Evolutionary conservation across 2,888 invertebrate species (phyloP), one percentile per base, ranked within the genome.

Genomic region (Oscheius onirici): DNA sequence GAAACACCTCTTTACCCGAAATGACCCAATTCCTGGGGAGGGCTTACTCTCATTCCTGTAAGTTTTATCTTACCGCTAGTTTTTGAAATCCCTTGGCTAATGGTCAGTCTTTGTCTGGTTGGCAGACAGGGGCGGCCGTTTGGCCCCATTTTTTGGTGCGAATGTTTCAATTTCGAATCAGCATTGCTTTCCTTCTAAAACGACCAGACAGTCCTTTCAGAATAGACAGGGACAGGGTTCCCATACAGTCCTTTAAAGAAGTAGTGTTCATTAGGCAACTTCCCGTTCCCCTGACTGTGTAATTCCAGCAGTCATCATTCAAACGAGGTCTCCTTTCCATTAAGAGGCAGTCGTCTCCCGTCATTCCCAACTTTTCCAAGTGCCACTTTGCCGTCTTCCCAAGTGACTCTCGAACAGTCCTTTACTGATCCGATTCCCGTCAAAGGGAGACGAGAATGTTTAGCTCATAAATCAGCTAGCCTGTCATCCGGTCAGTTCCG

Each of bases 31-130:
- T 15, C 11, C 20, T 11, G 10, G 3, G 5, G 51, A 24, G 20
- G 20, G 20, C 24, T 46, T 46, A 15, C 46, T 46, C 46, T 46
- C n/a, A 15, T 46, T 46, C 13, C 3, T 13, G 13, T n/a, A 46
- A 20, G 46, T 46, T 20, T 46, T 46, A 8, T 24, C 13, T 55
- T 20, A 13, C 52, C 13, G n/a, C 28, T 55, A 26, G 2, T 26
- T 55, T 11, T 13, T 26, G 10, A 3, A 55, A 11, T 2, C 26
- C n/a, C 6, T 13, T 24, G 13, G 22, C 28, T 55, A 24, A n/a
- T 55, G 13, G 52, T 5, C 20, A 6, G 52, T 52, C 55, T 55
- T 55, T 55, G 55, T 55, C 55, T 55, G 55, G 15, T 28, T 26
- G 55, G 17, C 17, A 28, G 20, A 13, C 46, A 3, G 46, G 8